These are phyloP conservation scores for Nyctereutes procyonoides DNA, from an alignment of 2,113 vertebrate species.

Conservation along the genomic window DNA sequence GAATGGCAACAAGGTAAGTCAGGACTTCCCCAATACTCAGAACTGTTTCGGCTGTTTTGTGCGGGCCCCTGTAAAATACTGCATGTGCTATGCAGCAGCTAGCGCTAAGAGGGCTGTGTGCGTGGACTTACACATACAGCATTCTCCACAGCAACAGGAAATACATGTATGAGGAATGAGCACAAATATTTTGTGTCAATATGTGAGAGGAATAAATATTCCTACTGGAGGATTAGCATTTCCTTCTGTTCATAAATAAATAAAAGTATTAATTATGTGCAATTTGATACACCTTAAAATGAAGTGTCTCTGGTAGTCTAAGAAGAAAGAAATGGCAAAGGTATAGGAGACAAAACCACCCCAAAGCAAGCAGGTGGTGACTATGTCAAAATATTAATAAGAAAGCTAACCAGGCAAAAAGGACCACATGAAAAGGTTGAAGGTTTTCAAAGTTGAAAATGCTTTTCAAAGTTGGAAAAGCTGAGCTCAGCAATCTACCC, in stretches of 20 bases:
- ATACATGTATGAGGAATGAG: background rate
- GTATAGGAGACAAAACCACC: background rate
- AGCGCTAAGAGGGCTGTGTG: no score
- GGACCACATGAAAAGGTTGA: no score
- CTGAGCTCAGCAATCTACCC: background rate
- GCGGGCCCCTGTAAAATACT: background rate
- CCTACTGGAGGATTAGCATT: background rate
- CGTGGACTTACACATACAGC: no score
- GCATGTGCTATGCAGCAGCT: no score
- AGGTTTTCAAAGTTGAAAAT: no score
- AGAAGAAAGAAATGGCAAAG: background rate
- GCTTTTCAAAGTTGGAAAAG: no score
- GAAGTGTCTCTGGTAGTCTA: background rate
- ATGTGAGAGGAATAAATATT: background rate
- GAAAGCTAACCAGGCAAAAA: background rate
- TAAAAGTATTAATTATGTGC: background rate
- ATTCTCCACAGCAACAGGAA: background rate
- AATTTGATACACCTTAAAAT: background rate
- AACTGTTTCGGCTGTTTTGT: fast-evolving
- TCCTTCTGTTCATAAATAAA: background rate
- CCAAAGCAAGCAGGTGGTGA: background rate
- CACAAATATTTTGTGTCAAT: background rate
- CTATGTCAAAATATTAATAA: no score
- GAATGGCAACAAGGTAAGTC: background rate
- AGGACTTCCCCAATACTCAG: background rate